Evolutionary conservation across 2,888 invertebrate genomes (phyloP).

Genomic region (Macaria notata): DNA sequence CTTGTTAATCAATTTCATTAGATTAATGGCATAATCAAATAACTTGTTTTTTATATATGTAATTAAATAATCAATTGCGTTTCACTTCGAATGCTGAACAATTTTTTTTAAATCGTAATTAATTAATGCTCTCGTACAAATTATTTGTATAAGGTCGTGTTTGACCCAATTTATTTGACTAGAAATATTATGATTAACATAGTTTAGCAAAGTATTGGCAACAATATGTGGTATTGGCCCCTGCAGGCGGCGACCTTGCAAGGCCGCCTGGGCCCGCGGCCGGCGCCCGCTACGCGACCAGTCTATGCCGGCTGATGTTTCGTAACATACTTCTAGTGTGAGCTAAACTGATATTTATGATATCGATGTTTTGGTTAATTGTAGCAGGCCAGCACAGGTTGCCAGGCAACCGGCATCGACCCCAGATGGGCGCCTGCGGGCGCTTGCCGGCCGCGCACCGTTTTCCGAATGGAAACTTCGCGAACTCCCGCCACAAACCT

Average conservation of each 20-base stretch:
- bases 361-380: constrained; percentile 5
- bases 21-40: no score
- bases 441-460: constrained; percentile 24
- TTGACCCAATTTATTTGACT: no score
- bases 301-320: constrained; percentile 14
- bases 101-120: no score
- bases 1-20: no score
- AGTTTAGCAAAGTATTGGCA: neutral
- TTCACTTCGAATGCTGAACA: no score
- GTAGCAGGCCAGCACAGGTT: constrained; percentile 39
- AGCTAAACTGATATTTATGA: constrained; percentile 3
- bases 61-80: no score
- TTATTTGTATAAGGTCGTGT: no score
- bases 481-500: constrained; percentile 29
- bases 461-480: constrained; percentile 45
- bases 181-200: no score
- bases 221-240: constrained; percentile 8
- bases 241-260: constrained; percentile 47
- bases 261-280: constrained; percentile 45
- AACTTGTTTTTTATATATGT: no score
- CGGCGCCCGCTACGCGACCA: constrained; percentile 27
- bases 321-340: neutral
- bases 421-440: constrained; percentile 32
- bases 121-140: no score
- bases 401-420: constrained; percentile 60